Evolutionary conservation across 2,888 invertebrate species (phyloP), one percentile per base, ranked within the genome.

Genomic region (Ellobium chinense): DNA sequence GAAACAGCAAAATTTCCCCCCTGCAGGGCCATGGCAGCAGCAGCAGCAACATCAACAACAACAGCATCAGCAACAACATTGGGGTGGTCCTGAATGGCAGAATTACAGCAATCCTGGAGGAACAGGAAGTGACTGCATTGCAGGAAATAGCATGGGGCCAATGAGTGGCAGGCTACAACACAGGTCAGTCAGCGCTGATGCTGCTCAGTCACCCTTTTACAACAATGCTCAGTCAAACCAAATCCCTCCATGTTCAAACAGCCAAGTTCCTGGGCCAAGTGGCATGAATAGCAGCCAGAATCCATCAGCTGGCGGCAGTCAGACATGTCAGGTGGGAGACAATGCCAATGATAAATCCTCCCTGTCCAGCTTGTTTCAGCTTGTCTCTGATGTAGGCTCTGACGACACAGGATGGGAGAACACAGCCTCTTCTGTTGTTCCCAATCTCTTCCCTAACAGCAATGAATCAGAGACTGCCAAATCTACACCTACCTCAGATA

Each of bases 301-400:
- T 12, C 60, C 4, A 24, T 29, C 62, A 18, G 46, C 21, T 9
- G 29, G 7, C n/a, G 21, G 9, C n/a, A 46, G 31, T 5, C 29
- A 62, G 39, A 7, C 12, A 2, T 2, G 1, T 37, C 12, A 34
- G 27, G 14, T 24, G 29, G 37, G 9, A 36, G 72, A 72, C 0
- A 46, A 36, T 46, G 65, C 14, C 21, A 46, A 60, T 31, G 80
- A 80, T 24, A 80, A 66, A 34, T 80, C 80, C 1, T 80, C 80
- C 4, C 46, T 80, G 66, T 80, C 80, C 60, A 80, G 74, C 29
- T 39, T 80, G n/a, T 66, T 74, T 9, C 80, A 80, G 74, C 46
- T 80, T 7, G 80, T 80, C 7, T 80, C 80, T 39, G 80, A 80
- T 60, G 74, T 80, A 9, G 68, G 74, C 29, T 72, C 74, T 34